Percentiles rank a stretch among this genome's conserved stretches.
Evolutionary conservation across 1,140 invertebrate species (phyloP).

Genomic region (Papilio polyxenes): DNA sequence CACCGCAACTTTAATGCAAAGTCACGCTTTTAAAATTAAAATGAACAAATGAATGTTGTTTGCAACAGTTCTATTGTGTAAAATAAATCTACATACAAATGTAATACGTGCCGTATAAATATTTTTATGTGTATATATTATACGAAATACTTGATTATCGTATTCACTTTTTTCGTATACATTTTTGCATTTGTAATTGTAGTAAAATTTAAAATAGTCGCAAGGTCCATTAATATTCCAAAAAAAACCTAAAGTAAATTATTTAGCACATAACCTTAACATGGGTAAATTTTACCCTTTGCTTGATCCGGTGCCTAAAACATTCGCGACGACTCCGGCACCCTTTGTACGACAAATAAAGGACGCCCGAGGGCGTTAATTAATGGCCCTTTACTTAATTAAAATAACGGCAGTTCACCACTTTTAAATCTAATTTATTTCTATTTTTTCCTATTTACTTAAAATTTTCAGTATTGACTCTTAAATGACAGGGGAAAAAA

Average conservation of each 20-base stretch:
- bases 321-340: not conserved
- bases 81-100: not conserved
- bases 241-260: not conserved
- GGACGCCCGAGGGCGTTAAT: constrained; percentile 10
- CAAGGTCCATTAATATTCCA: not conserved
- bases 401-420: constrained; percentile 5
- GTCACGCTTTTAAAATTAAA: not conserved
- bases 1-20: not conserved
- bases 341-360: constrained; percentile 15
- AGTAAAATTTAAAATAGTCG: not conserved
- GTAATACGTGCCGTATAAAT: no score
- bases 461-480: not conserved
- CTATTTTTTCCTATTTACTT: not conserved
- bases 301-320: not conserved
- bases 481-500: not conserved
- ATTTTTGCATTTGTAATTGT: not conserved
- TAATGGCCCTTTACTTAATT: constrained; percentile 12
- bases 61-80: not conserved
- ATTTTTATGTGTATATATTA: no score
- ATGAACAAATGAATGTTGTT: not conserved
- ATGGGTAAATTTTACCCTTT: constrained; percentile 19
- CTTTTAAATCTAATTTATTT: not conserved
- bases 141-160: no score
- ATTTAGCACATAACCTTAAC: not conserved
- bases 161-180: no score